Evolutionary conservation across 2,113 vertebrate species (phyloP).

Genomic region (Oncorhynchus kisutch): DNA sequence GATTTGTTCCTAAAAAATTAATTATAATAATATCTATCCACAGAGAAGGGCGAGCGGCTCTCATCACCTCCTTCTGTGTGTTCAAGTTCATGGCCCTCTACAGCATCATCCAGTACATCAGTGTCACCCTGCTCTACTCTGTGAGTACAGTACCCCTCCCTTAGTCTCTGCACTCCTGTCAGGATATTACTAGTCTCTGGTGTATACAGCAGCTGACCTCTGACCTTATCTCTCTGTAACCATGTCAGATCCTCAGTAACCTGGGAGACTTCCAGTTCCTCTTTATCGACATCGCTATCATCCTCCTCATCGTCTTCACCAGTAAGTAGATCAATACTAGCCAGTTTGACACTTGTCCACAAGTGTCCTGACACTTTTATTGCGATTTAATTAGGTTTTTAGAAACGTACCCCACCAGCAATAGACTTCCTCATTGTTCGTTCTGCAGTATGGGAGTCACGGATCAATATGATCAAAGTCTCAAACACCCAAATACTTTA

Average conservation of each 20-base stretch:
- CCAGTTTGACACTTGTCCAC: not conserved
- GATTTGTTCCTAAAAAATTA: not conserved
- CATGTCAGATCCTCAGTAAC: conserved; percentile 88
- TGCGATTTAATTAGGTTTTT: not conserved
- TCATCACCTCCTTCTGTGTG: conserved; percentile 97
- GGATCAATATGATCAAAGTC: no score
- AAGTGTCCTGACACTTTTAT: not conserved
- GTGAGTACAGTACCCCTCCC: conserved; percentile 67
- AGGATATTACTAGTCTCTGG: not conserved
- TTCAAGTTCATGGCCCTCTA: conserved; percentile 99
- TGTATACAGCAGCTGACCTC: not conserved
- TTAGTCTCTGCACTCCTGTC: no score
- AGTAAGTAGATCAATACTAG: conserved; percentile 79
- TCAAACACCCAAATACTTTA: no score
- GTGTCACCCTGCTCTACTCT: conserved; percentile 93
- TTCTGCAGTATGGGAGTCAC: no score
- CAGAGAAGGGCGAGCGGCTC: conserved; percentile 96
- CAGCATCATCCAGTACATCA: conserved; percentile 98
- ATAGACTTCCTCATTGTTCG: no score
- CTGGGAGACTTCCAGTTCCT: conserved; percentile 98
- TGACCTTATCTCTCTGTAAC: not conserved
- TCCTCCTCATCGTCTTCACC: conserved; percentile 93
- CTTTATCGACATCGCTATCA: conserved; percentile 96
- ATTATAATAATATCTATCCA: conserved; percentile 19
- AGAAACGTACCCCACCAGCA: no score